phyloP scores from a whole-genome alignment of 2,888 invertebrate genomes.

The Drosophila rellima region DNA sequence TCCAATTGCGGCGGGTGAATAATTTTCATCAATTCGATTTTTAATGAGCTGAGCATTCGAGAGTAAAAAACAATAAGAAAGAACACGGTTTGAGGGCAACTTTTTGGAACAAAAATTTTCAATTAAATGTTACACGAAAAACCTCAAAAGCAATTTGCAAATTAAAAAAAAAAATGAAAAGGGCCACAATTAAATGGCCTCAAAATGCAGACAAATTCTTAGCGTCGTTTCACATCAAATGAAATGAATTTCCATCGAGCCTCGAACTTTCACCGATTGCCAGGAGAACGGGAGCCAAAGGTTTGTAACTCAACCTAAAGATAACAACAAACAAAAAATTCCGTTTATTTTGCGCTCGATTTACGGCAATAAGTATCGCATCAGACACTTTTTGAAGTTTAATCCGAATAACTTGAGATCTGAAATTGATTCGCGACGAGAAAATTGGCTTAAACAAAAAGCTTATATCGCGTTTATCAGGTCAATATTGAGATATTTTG shows the following conservation, averaged over 20 bases:
- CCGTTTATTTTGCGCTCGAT: conserved; percentile 34
- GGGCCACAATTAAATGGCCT: conserved; percentile 42
- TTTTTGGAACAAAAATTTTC: conserved; percentile 63
- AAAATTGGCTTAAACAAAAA: conserved; percentile 58
- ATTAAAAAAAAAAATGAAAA: conserved; percentile 55
- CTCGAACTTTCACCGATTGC: conserved; percentile 31
- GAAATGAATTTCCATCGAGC: conserved; percentile 59
- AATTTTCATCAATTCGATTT: conserved; percentile 39
- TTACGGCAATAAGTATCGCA: conserved; percentile 39
- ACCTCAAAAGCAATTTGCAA: conserved; percentile 76
- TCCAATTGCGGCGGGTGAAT: conserved; percentile 9
- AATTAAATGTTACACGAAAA: conserved; percentile 72
- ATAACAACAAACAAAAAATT: conserved; percentile 27
- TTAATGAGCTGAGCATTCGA: conserved; percentile 68
- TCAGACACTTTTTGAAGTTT: conserved; percentile 59
- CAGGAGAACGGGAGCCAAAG: conserved; percentile 21
- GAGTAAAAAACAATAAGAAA: conserved; percentile 16
- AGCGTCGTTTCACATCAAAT: conserved; percentile 57
- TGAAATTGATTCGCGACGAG: conserved; percentile 40
- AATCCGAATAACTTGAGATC: conserved; percentile 43
- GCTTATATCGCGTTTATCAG: conserved; percentile 60
- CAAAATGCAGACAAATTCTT: conserved; percentile 61
- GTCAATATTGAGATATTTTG: conserved; percentile 34
- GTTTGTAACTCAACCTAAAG: conserved; percentile 56
- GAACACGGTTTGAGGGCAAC: conserved; percentile 21